Evolutionary conservation across 2,797 vertebrate species (phyloP), one percentile per base, ranked within the genome.

Genomic region (Pangasius larnaudii): DNA sequence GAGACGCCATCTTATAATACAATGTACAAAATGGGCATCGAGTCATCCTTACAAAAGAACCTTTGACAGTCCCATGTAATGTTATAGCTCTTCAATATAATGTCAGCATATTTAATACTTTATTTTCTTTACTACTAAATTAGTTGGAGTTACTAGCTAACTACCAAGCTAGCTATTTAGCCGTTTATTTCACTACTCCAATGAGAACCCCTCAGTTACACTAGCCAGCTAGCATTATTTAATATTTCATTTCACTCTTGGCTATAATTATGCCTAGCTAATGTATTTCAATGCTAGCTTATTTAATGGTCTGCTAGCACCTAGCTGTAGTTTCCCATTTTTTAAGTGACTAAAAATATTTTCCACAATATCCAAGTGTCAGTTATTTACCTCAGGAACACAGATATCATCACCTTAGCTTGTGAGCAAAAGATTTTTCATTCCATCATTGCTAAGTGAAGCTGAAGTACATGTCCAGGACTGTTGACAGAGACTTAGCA

Each of bases 401-500:
- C 1, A 14, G 18, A 67, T 39, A n/a, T 65, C 13, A 82, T 65
- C n/a, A 84, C n/a, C 11, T 33, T 36, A 81, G 58, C 13, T n/a
- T 42, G 58, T 63, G 36, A 61, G 58, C 33, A 9, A 46, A 81
- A 58, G 9, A 51, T 53, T 13, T 53, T 13, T 77, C 5, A n/a
- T 24, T 30, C 7, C 18, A 19, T 82, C 27, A 63, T 63, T 65
- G 59, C 81, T 67, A 84, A 53, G 9, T 69, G 46, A 84, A 83
- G 9, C 42, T 24, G 61, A 83, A 65, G 42, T 65, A 49, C 42
- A 51, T 67, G 46, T 33, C 18, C n/a, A 49, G 2, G 5, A 33
- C 81, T 65, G 61, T 46, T 63, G 80, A 63, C 58, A 83, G 63
- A 69, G 63, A 36, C 46, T 69, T 69, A 18, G 61, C 61, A 67